A percentile compares a stretch with the other conserved stretches of the same genome.
Evolutionary conservation across 2,113 vertebrate genomes (phyloP).

Genomic region (Sapayoa aenigma): DNA sequence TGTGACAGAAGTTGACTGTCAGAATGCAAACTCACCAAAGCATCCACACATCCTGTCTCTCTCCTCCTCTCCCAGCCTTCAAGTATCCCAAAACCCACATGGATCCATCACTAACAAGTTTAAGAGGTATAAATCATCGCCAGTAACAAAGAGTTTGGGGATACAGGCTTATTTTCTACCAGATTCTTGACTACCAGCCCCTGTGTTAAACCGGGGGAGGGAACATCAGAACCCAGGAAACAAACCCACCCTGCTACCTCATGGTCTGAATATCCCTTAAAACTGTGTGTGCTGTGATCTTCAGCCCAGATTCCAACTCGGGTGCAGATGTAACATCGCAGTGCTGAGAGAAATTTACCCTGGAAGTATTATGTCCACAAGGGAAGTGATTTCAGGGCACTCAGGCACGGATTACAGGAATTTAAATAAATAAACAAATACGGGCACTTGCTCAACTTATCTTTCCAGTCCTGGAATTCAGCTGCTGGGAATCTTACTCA

Average conservation of each 20-base stretch:
- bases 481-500: not conserved
- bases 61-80: not conserved
- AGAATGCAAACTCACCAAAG: not conserved
- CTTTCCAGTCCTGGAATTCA: not conserved
- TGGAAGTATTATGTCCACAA: not conserved
- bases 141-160: not conserved
- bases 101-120: not conserved
- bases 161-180: not conserved
- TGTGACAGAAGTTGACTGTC: not conserved
- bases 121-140: not conserved
- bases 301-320: not conserved
- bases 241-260: not conserved
- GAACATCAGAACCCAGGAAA: not conserved
- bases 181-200: not conserved
- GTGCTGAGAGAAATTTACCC: not conserved
- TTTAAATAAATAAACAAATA: not conserved
- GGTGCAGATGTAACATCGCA: not conserved
- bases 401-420: accelerated
- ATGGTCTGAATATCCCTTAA: not conserved
- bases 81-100: not conserved
- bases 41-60: not conserved
- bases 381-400: not conserved
- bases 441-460: not conserved
- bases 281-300: not conserved
- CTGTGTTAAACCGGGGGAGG: not conserved